These are phyloP conservation scores for Pangasius mekongensis DNA, from an alignment of 2,797 vertebrate genomes.

Conservation along the genomic window DNA sequence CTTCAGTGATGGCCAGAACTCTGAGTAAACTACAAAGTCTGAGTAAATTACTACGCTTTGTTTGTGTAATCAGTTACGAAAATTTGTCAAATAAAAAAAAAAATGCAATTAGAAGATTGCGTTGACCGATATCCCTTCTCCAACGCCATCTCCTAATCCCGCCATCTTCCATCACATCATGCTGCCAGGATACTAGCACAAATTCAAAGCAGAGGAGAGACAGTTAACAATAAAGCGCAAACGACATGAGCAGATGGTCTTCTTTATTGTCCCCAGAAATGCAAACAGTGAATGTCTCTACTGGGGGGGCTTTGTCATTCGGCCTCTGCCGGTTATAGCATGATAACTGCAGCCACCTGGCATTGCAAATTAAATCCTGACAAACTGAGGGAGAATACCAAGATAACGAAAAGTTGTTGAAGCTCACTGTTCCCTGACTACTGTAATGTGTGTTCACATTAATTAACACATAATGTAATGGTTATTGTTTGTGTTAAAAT, in stretches of 20 bases:
- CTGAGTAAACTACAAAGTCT: not conserved
- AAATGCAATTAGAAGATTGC: conserved; percentile 18
- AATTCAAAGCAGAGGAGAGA: conserved; percentile 30
- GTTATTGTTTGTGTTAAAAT: not conserved
- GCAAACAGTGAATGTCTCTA: conserved; percentile 80
- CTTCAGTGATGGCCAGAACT: not conserved
- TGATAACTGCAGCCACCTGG: conserved; percentile 55
- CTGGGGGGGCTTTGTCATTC: conserved; percentile 67
- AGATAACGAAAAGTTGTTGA: conserved; percentile 38
- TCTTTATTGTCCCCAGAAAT: conserved; percentile 82
- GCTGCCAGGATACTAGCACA: conserved; percentile 49
- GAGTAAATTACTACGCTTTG: not conserved
- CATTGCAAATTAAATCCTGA: conserved; percentile 40
- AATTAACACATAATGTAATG: conserved; percentile 3
- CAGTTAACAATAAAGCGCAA: conserved; percentile 76
- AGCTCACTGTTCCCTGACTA: conserved; percentile 63
- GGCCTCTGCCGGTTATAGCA: conserved; percentile 48
- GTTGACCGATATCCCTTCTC: conserved; percentile 56
- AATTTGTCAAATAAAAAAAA: not conserved
- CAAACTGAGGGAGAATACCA: conserved; percentile 38
- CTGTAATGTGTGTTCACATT: conserved; percentile 31
- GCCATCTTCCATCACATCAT: conserved; percentile 59
- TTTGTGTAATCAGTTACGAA: not conserved
- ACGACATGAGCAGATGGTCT: conserved; percentile 81
- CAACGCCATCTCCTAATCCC: conserved; percentile 36